phyloP scores from a whole-genome alignment of 2,797 vertebrate genomes.

The Gambelia wislizenii region DNA sequence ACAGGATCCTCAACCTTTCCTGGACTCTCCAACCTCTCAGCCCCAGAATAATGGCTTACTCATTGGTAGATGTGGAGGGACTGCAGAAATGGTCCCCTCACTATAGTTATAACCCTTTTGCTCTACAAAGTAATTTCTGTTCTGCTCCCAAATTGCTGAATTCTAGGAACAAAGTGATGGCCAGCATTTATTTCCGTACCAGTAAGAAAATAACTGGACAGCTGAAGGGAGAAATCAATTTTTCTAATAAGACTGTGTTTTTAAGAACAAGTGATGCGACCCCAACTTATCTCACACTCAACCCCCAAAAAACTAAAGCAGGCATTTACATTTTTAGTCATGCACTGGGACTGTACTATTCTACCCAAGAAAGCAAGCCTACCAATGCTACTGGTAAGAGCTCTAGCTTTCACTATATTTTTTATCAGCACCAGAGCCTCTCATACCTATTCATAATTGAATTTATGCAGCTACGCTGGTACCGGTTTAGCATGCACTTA shows the following conservation, averaged over 20 bases:
- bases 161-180: slow-evolving; percentile 16
- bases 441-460: slow-evolving; percentile 63
- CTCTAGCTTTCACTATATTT: slow-evolving; percentile 27
- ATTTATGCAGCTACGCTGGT: slow-evolving; percentile 40
- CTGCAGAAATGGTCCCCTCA: slow-evolving; percentile 41
- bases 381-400: background rate
- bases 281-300: slow-evolving; percentile 28
- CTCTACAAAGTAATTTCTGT: slow-evolving; percentile 58
- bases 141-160: slow-evolving; percentile 3
- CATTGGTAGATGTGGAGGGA: slow-evolving; percentile 42
- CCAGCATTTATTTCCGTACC: slow-evolving; percentile 55
- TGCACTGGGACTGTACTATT: background rate
- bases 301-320: background rate
- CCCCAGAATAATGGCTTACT: slow-evolving; percentile 45
- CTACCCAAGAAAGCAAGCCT: background rate
- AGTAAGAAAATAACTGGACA: slow-evolving; percentile 9
- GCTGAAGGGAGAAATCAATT: slow-evolving; percentile 32
- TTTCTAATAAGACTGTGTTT: slow-evolving; percentile 41
- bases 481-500: slow-evolving; percentile 55
- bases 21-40: slow-evolving; percentile 56
- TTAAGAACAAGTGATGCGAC: background rate
- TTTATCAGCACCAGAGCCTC: slow-evolving; percentile 51
- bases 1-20: slow-evolving; percentile 49
- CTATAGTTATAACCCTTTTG: slow-evolving; percentile 46
- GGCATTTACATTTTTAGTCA: slow-evolving; percentile 43